Conservation (phyloP, 2,113 vertebrate species). For the Mobula birostris region DNA sequence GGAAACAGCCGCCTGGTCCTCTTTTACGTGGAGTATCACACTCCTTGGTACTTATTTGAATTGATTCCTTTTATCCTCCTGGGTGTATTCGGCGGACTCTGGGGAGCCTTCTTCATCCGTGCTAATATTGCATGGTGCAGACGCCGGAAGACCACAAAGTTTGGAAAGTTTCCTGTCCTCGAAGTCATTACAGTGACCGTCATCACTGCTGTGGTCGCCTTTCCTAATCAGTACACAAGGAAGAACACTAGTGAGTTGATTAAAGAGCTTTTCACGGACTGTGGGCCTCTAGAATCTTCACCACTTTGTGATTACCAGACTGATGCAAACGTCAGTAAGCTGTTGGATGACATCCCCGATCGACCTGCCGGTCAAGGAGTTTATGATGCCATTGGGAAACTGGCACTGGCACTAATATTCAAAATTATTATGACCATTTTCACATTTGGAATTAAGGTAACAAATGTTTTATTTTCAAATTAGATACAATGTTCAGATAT, state of each 20-base stretch:
- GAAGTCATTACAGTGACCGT: constrained; percentile 92
- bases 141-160: constrained; percentile 87
- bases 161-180: constrained; percentile 89
- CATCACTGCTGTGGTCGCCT: constrained; percentile 87
- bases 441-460: constrained; percentile 96
- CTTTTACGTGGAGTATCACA: constrained; percentile 98
- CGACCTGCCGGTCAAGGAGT: constrained; percentile 81
- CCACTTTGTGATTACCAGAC: constrained; percentile 93
- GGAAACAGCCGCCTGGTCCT: constrained; percentile 94
- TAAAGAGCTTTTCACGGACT: constrained; percentile 96
- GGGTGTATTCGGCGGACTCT: constrained; percentile 93
- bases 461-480: neutral
- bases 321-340: constrained; percentile 85
- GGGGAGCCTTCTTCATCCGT: constrained; percentile 96
- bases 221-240: constrained; percentile 91
- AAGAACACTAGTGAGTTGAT: constrained; percentile 97
- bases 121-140: constrained; percentile 96
- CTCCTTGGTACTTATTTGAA: constrained; percentile 98
- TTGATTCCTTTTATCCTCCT: constrained; percentile 94
- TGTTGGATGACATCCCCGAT: constrained; percentile 80
- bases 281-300: constrained; percentile 86
- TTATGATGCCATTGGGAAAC: constrained; percentile 94
- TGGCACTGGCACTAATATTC: constrained; percentile 90
- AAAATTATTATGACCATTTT: constrained; percentile 99
- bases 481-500: neutral